Evolutionary conservation across 2,888 invertebrate species (phyloP).

Genomic region (Harpagoxenus sublaevis): DNA sequence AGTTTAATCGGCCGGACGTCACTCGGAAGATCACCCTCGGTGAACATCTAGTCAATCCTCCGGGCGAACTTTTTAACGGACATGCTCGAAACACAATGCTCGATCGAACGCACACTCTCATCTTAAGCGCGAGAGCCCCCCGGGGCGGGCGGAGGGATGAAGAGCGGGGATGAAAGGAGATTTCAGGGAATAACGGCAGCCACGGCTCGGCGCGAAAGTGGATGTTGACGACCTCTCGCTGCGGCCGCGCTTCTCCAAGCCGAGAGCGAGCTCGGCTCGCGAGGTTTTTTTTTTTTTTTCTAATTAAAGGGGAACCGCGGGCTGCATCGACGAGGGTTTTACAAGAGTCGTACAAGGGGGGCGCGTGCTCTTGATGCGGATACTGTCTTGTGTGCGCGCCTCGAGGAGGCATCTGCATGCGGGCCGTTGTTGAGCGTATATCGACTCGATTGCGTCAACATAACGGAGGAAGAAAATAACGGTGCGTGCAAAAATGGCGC

Average conservation of each 20-base stretch:
- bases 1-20: constrained; percentile 65
- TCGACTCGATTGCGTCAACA: constrained; percentile 29
- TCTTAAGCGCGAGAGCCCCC: neutral
- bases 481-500: neutral
- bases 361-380: constrained; percentile 21
- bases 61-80: constrained; percentile 36
- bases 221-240: constrained; percentile 69
- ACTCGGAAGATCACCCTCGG: constrained; percentile 47
- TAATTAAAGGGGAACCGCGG: constrained; percentile 74
- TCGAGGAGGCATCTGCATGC: constrained; percentile 23
- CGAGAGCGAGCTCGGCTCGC: constrained; percentile 61
- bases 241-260: constrained; percentile 50
- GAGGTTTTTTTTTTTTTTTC: constrained; percentile 72
- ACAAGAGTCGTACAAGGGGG: constrained; percentile 20
- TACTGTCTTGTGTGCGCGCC: constrained; percentile 19
- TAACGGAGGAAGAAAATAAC: neutral
- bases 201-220: constrained; percentile 67
- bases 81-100: constrained; percentile 48
- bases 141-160: neutral
- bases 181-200: constrained; percentile 73
- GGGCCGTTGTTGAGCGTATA: constrained; percentile 4
- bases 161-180: constrained; percentile 73
- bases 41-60: neutral
- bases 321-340: constrained; percentile 46
- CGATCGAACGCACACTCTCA: constrained; percentile 25